Conservation (phyloP, 2,113 vertebrate species). For the Neolamprologus ventralis region DNA sequence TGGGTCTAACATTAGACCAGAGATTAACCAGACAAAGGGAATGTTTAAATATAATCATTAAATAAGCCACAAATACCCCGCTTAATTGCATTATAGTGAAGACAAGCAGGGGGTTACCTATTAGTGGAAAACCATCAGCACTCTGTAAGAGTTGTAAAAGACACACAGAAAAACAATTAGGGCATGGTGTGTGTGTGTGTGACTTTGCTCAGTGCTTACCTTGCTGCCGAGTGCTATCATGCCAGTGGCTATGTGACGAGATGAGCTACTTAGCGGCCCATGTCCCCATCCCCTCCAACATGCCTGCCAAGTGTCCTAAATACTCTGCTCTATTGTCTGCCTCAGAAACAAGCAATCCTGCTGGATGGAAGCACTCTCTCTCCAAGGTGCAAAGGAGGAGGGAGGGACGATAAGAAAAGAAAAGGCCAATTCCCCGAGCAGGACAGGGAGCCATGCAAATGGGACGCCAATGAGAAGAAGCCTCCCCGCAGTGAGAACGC, state of each 20-base stretch:
- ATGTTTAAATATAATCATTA: neutral
- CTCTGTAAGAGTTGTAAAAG: neutral
- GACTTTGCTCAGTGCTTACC: constrained; percentile 32
- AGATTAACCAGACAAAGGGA: constrained; percentile 28
- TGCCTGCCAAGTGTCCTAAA: constrained; percentile 65
- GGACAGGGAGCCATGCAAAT: constrained; percentile 61
- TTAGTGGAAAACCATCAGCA: neutral
- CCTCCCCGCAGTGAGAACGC: constrained; percentile 48
- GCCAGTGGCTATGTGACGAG: constrained; percentile 29
- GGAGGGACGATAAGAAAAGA: constrained; percentile 29
- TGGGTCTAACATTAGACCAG: constrained; percentile 18
- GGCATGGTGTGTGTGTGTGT: neutral
- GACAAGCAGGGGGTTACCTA: neutral
- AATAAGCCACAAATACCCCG: neutral
- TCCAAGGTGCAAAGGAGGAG: constrained; percentile 43
- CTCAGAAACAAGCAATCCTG: constrained; percentile 31
- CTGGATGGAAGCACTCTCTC: constrained; percentile 35
- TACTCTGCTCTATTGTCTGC: constrained; percentile 60
- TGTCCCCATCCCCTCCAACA: constrained; percentile 30
- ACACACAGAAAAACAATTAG: neutral
- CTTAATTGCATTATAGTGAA: constrained; percentile 13
- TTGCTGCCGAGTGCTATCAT: constrained; percentile 32
- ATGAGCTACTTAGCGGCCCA: constrained; percentile 53
- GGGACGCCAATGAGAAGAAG: constrained; percentile 29
- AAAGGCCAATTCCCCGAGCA: constrained; percentile 59